Evolutionary conservation across 2,113 vertebrate genomes (phyloP).

Genomic region (Odontophorus gujanensis): DNA sequence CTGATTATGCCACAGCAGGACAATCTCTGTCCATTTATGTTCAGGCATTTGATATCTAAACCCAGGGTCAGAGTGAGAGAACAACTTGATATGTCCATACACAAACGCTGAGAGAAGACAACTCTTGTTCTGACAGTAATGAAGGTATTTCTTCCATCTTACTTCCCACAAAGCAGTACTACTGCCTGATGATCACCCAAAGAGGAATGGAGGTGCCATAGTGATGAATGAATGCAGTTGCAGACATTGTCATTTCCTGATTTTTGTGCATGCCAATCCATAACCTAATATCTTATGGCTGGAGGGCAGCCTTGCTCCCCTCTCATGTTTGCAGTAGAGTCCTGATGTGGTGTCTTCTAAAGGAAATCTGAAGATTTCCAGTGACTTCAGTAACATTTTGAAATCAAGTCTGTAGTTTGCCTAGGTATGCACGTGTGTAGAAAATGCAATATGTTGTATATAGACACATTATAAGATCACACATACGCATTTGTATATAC

Average conservation of each 20-base stretch:
- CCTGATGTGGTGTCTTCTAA: not conserved
- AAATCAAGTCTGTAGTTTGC: not conserved
- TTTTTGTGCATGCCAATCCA: not conserved
- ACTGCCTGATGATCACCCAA: not conserved
- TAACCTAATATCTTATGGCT: not conserved
- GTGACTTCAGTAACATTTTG: not conserved
- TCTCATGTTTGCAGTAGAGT: not conserved
- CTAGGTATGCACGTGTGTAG: conserved; percentile 41
- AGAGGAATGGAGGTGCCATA: not conserved
- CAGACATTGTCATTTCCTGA: not conserved
- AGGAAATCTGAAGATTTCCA: not conserved
- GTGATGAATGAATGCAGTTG: not conserved
- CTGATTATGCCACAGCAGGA: not conserved
- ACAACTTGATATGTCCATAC: not conserved
- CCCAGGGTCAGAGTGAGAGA: not conserved
- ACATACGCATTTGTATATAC: conserved; percentile 68
- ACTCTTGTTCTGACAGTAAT: not conserved
- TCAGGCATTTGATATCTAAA: not conserved
- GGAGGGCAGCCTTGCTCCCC: not conserved
- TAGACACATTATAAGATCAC: conserved; percentile 65
- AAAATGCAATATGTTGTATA: conserved; percentile 66
- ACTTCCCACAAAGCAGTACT: not conserved
- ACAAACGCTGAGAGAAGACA: not conserved
- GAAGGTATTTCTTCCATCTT: not conserved
- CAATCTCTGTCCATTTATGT: not conserved